Conservation (phyloP, 2,797 vertebrate species). For the Apogon hyalosoma region DNA sequence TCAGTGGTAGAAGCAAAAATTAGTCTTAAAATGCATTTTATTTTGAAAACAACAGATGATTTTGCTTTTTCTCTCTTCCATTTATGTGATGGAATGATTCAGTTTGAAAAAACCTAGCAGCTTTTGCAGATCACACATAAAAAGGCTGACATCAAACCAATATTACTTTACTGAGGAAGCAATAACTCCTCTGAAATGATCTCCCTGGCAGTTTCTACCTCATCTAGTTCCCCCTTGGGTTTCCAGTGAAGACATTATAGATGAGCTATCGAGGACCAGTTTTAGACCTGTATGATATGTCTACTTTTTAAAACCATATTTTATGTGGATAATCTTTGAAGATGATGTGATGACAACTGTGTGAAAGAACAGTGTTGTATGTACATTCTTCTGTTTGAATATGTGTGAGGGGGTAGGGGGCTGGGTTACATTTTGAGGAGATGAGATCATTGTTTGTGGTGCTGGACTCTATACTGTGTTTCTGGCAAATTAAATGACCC, state of each 20-base stretch:
- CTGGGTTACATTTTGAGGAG: slow-evolving; percentile 68
- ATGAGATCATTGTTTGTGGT: slow-evolving; percentile 72
- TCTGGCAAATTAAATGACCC: slow-evolving; percentile 43
- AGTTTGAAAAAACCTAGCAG: slow-evolving; percentile 11
- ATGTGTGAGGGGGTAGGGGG: slow-evolving; percentile 16
- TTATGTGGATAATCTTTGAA: slow-evolving; percentile 16
- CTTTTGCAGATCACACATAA: slow-evolving; percentile 23
- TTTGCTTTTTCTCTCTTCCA: slow-evolving; percentile 13
- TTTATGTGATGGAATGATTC: slow-evolving; percentile 29
- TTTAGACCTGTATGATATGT: not conserved
- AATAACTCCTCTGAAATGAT: slow-evolving; percentile 47
- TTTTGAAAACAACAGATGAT: not conserved
- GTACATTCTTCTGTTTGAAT: not conserved
- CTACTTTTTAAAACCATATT: slow-evolving; percentile 16
- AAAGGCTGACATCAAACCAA: slow-evolving; percentile 49
- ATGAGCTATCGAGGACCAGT: slow-evolving; percentile 3
- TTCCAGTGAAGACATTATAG: slow-evolving; percentile 15
- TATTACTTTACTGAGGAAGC: slow-evolving; percentile 42
- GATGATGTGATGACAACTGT: slow-evolving; percentile 41
- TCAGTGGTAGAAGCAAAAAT: slow-evolving; percentile 34
- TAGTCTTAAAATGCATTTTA: slow-evolving; percentile 26
- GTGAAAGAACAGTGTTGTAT: slow-evolving; percentile 13
- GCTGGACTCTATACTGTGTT: slow-evolving; percentile 43
- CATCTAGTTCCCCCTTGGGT: slow-evolving; percentile 14
- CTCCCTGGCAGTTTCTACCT: slow-evolving; percentile 27